These are phyloP conservation scores for Drosophila testacea DNA, from an alignment of 2,888 invertebrate species.

Conservation along the genomic window DNA sequence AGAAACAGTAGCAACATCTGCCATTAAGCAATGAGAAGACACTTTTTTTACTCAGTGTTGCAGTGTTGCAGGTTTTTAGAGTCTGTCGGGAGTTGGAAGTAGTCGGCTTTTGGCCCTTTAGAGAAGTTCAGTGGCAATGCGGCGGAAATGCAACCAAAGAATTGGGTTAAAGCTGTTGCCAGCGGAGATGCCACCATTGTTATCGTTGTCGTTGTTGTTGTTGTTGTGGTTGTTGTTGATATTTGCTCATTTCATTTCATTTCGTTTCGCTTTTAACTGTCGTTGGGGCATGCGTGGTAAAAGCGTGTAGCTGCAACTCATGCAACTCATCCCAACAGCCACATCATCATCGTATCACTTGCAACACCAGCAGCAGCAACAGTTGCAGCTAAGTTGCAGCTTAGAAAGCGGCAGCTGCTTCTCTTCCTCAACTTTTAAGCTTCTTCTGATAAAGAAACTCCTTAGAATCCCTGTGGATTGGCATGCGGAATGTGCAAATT, in stretches of 20 bases:
- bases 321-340: conserved; percentile 57
- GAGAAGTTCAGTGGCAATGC: conserved; percentile 47
- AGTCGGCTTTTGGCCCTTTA: conserved; percentile 49
- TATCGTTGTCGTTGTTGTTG: conserved; percentile 31
- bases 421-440: not conserved
- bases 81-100: conserved; percentile 2
- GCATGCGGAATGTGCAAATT: conserved; percentile 32
- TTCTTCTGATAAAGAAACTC: conserved; percentile 8
- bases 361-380: conserved; percentile 26
- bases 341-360: conserved; percentile 29
- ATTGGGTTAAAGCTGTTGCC: conserved; percentile 67
- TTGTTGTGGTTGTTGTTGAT: conserved; percentile 36
- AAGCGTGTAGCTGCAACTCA: conserved; percentile 64
- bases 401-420: conserved; percentile 62
- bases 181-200: conserved; percentile 17
- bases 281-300: conserved; percentile 59
- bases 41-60: conserved; percentile 54
- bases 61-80: conserved; percentile 2
- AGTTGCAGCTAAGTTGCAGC: conserved; percentile 43
- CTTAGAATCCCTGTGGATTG: conserved; percentile 52
- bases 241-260: conserved; percentile 46
- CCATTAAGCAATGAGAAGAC: conserved; percentile 79
- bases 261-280: conserved; percentile 69
- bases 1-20: conserved; percentile 75
- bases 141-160: conserved; percentile 64